A percentile compares a stretch with the other conserved stretches of the same genome.
These are phyloP conservation scores for Linnaemya vulpina DNA, from an alignment of 2,888 invertebrate genomes.

Conservation along the genomic window DNA sequence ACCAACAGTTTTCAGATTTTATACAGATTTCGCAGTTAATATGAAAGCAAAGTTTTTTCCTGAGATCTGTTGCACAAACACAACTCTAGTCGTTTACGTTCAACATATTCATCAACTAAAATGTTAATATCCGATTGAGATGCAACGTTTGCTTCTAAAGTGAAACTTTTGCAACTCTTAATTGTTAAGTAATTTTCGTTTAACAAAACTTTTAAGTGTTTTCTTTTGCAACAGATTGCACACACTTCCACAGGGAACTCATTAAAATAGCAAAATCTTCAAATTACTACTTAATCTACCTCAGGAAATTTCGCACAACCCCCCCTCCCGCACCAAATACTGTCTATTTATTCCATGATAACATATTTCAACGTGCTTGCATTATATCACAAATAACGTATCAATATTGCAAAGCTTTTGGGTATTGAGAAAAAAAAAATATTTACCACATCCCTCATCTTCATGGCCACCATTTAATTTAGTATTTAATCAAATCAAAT, in stretches of 20 bases:
- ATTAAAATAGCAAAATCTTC: not conserved
- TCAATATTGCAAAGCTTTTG: constrained; percentile 14
- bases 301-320: not conserved
- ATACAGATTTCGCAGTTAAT: too few relatives aligned
- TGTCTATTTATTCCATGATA: not conserved
- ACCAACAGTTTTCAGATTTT: too few relatives aligned
- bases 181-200: too few relatives aligned
- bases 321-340: too few relatives aligned
- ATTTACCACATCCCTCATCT: not conserved
- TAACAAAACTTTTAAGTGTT: not conserved
- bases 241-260: not conserved
- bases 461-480: not conserved
- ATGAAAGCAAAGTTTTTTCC: too few relatives aligned
- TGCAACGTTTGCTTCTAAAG: too few relatives aligned
- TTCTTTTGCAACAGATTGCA: not conserved
- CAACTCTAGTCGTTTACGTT: too few relatives aligned
- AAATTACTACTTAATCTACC: constrained; percentile 34
- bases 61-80: too few relatives aligned
- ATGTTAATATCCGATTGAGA: too few relatives aligned
- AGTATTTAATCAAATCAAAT: constrained; percentile 67
- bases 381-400: constrained; percentile 36
- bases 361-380: constrained; percentile 10
- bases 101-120: too few relatives aligned
- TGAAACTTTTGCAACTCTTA: too few relatives aligned
- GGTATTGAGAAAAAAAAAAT: not conserved